Conservation (phyloP, 2,113 vertebrate species). For the Sciurus niger region DNA sequence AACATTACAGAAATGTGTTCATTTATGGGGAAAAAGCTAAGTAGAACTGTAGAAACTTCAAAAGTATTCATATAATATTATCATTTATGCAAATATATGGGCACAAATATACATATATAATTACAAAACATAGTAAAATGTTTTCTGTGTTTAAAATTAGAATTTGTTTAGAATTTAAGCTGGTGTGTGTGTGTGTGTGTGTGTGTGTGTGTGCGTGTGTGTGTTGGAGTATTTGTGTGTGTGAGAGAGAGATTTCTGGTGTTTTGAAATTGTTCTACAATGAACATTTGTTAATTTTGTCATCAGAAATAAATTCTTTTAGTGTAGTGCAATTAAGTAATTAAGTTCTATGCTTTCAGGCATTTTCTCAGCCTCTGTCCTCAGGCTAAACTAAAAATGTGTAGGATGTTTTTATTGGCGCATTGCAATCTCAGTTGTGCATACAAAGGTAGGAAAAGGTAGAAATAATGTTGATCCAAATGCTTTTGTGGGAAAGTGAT, state of each 20-base stretch:
- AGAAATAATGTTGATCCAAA: constrained; percentile 83
- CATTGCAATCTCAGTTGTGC: constrained; percentile 72
- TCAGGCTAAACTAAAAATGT: constrained; percentile 81
- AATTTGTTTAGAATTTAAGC: neutral
- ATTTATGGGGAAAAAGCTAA: neutral
- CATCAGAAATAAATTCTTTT: constrained; percentile 40
- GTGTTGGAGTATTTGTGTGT: neutral
- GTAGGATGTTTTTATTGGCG: constrained; percentile 85
- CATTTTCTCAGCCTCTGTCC: constrained; percentile 78
- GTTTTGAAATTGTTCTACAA: neutral
- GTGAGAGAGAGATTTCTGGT: neutral
- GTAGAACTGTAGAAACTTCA: neutral
- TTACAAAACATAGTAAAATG: neutral
- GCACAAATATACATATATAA: neutral
- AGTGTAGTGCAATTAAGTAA: neutral
- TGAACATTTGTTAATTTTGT: constrained; percentile 18
- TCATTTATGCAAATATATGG: neutral
- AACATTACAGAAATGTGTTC: neutral
- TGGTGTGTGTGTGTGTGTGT: neutral
- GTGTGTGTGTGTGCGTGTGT: neutral
- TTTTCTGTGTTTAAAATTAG: neutral
- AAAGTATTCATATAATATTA: neutral
- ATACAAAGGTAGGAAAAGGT: constrained; percentile 89
- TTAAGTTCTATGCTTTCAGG: neutral
- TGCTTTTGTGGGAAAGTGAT: constrained; percentile 83